Percentiles rank a stretch among this genome's conserved stretches.
These are phyloP conservation scores for Yoshiicerus persimilis DNA, from an alignment of 1,140 invertebrate species.

Conservation along the genomic window DNA sequence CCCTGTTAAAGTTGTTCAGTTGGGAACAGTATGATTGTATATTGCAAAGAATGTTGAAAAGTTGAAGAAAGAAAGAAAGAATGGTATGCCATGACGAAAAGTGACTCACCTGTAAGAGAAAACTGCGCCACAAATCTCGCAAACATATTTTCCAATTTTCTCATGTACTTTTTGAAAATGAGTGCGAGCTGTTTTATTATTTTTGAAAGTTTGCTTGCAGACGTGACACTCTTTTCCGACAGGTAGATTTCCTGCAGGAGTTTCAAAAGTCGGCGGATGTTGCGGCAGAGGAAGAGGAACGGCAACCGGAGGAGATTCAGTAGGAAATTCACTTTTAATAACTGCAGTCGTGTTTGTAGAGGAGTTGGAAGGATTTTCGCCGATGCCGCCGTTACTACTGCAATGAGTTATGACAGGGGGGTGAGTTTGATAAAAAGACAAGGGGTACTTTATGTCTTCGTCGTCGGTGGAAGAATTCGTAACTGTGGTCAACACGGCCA, in stretches of 20 bases:
- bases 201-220: slow-evolving; percentile 42
- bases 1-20: too few species aligned
- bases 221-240: slow-evolving; percentile 24
- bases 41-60: neutral
- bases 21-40: neutral
- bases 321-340: neutral
- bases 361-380: neutral
- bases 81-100: neutral
- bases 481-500: neutral
- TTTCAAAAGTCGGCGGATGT: neutral
- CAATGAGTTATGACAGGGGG: neutral
- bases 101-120: slow-evolving; percentile 42
- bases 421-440: neutral
- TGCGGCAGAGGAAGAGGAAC: neutral
- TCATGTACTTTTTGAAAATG: slow-evolving; percentile 42
- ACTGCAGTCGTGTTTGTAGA: neutral
- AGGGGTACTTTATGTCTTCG: neutral
- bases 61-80: neutral
- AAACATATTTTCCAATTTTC: slow-evolving; percentile 31
- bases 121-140: slow-evolving; percentile 38
- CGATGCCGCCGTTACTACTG: neutral
- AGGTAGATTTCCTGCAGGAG: neutral
- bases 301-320: neutral
- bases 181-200: slow-evolving; percentile 24
- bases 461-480: neutral